phyloP scores from a whole-genome alignment of 2,888 invertebrate genomes.

The Cantharis lateralis region DNA sequence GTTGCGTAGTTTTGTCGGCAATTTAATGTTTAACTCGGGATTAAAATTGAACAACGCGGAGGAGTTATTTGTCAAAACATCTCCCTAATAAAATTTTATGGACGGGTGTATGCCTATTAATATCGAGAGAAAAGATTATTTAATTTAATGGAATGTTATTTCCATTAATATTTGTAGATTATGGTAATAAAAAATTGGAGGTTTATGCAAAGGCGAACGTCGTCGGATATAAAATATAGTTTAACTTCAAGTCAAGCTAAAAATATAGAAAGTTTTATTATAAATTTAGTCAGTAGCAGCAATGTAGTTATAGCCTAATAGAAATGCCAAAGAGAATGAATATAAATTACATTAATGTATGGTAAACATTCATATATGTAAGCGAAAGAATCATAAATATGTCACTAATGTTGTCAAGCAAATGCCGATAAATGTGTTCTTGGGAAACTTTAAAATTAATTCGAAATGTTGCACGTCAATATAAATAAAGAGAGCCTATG shows the following conservation, averaged over 20 bases:
- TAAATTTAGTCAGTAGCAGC: conserved; percentile 50
- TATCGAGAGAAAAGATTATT: not conserved
- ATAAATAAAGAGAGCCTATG: conserved; percentile 9
- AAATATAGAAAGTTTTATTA: conserved; percentile 50
- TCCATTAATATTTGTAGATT: not conserved
- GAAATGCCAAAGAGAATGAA: conserved; percentile 56
- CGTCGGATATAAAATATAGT: conserved; percentile 44
- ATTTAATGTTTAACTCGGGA: not conserved
- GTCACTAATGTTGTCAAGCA: conserved; percentile 58
- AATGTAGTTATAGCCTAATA: conserved; percentile 56
- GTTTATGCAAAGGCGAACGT: not conserved
- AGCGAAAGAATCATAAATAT: conserved; percentile 57
- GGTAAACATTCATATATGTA: conserved; percentile 58
- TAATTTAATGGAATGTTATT: not conserved
- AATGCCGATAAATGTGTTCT: conserved; percentile 58
- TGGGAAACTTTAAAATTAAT: conserved; percentile 48
- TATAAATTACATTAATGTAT: conserved; percentile 58
- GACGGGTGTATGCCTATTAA: not conserved
- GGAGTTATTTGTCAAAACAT: not conserved
- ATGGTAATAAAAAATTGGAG: not conserved
- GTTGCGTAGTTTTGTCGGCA: too few species aligned
- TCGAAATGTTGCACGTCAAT: conserved; percentile 21
- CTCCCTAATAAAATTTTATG: not conserved
- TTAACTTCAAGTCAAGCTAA: conserved; percentile 49
- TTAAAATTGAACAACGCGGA: not conserved